Evolutionary conservation across 2,113 vertebrate species (phyloP).

Genomic region (Bambusicola thoracicus): DNA sequence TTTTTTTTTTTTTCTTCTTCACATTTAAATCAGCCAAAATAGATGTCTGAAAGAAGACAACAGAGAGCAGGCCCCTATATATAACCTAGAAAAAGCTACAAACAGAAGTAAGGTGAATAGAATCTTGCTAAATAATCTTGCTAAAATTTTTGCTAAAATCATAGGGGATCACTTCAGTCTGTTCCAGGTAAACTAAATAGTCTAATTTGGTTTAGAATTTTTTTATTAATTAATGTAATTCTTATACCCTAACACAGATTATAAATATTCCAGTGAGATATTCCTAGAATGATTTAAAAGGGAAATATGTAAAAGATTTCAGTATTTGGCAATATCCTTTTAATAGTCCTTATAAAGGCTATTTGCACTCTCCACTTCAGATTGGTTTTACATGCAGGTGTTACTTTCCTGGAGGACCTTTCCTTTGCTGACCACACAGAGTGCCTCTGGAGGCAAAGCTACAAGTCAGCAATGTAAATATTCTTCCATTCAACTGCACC

Average conservation of each 20-base stretch:
- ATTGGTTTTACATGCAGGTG: neutral
- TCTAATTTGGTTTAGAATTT: neutral
- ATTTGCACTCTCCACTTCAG: neutral
- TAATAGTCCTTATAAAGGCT: neutral
- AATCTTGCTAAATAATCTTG: neutral
- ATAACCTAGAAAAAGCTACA: neutral
- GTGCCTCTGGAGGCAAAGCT: neutral
- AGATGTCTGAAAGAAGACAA: slow-evolving; percentile 33
- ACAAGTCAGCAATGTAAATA: neutral
- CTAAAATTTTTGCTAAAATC: neutral
- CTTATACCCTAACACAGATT: neutral
- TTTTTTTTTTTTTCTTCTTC: neutral
- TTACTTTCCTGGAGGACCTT: neutral
- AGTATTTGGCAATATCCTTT: neutral
- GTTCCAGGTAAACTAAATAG: neutral
- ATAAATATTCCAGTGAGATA: neutral
- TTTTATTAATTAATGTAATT: neutral
- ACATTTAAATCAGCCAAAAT: slow-evolving; percentile 44
- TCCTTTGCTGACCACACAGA: neutral
- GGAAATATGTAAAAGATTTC: neutral
- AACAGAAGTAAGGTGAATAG: neutral
- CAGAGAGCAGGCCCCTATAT: neutral
- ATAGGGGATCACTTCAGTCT: neutral
- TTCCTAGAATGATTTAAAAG: neutral
- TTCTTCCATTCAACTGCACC: neutral